Percentiles rank a stretch among this genome's conserved stretches.
phyloP scores from a whole-genome alignment of 2,113 vertebrate species.

The Peromyscus californicus region DNA sequence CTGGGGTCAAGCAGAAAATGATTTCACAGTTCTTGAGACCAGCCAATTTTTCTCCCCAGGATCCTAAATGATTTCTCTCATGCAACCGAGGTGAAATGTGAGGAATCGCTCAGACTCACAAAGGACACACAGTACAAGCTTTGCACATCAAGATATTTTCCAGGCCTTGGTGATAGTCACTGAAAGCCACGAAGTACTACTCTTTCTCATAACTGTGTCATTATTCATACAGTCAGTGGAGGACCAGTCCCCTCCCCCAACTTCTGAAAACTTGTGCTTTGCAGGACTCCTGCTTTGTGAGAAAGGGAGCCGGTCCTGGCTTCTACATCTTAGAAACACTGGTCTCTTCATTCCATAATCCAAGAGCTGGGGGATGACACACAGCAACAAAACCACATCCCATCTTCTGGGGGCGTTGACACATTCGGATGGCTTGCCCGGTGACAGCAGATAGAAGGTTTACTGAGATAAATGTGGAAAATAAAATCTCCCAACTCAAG shows the following conservation, averaged over 20 bases:
- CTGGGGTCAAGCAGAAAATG: slow-evolving; percentile 28
- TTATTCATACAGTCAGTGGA: not conserved
- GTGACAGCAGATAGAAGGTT: slow-evolving; percentile 53
- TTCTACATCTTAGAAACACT: not conserved
- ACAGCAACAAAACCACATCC: not conserved
- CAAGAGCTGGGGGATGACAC: not conserved
- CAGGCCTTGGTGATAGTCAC: not conserved
- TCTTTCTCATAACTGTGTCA: not conserved
- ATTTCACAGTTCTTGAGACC: not conserved
- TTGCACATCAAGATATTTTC: not conserved
- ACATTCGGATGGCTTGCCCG: slow-evolving; percentile 35
- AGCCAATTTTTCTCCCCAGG: not conserved
- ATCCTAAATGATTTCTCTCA: slow-evolving; percentile 42
- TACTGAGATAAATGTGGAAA: slow-evolving; percentile 45
- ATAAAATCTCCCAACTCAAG: slow-evolving; percentile 48
- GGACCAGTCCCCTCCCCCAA: not conserved
- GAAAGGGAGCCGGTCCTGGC: not conserved
- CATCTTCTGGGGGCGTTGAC: slow-evolving; percentile 61
- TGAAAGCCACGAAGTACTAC: not conserved
- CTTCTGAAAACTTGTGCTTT: not conserved
- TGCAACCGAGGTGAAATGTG: not conserved
- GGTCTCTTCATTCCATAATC: slow-evolving; percentile 11
- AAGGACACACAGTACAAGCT: not conserved
- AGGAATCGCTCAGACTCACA: slow-evolving; percentile 43
- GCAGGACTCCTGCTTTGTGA: not conserved